phyloP scores from a whole-genome alignment of 2,797 vertebrate species.

The Ataeniobius toweri region DNA sequence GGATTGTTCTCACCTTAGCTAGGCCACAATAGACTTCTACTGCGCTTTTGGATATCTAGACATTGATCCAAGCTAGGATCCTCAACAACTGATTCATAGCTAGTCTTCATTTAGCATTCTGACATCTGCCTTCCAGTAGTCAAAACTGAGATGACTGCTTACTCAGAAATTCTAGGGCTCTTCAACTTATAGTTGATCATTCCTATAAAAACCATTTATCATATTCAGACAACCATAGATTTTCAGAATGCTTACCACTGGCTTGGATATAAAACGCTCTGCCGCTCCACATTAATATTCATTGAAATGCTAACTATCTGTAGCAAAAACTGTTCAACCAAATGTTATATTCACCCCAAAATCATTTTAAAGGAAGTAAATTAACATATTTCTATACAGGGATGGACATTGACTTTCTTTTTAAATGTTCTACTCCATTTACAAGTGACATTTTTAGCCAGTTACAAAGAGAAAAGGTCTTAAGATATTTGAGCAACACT shows the following conservation, averaged over 20 bases:
- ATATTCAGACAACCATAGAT: not conserved
- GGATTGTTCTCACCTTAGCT: not conserved
- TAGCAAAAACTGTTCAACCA: not conserved
- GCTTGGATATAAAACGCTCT: not conserved
- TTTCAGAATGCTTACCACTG: not conserved
- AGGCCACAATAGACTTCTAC: not conserved
- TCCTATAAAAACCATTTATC: not conserved
- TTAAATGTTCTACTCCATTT: not conserved
- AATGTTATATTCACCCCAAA: not conserved
- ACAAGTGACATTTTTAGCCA: not conserved
- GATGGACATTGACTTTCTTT: not conserved
- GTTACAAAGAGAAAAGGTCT: not conserved
- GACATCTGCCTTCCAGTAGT: not conserved
- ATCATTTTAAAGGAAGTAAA: no score
- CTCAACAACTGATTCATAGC: not conserved
- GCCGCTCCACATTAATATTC: not conserved
- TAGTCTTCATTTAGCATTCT: not conserved
- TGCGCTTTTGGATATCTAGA: not conserved
- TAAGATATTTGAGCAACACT: not conserved
- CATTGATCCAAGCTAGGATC: not conserved
- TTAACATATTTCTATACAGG: no score
- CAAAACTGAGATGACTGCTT: not conserved
- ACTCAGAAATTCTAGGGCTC: not conserved
- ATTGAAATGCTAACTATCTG: not conserved
- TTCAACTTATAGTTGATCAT: constrained; percentile 8